Conservation (phyloP, 2,797 vertebrate species). For the Sebastolobus altivelis region DNA sequence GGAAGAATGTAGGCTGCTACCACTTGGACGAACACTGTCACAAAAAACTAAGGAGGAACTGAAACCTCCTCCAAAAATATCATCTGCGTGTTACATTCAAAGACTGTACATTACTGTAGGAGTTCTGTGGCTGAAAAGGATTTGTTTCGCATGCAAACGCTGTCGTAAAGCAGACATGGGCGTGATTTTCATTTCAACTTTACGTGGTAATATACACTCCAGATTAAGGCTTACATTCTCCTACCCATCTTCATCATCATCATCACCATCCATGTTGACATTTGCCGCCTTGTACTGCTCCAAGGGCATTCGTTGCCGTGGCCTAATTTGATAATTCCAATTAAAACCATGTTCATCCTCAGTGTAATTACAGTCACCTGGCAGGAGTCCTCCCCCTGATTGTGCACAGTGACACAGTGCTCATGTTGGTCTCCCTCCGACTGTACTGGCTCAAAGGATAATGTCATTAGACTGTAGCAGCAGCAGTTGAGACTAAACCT, state of each 20-base stretch:
- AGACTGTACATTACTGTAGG: background rate
- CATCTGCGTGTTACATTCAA: constrained; percentile 24
- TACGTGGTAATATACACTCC: background rate
- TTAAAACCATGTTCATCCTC: constrained; percentile 70
- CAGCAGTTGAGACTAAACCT: constrained; percentile 40
- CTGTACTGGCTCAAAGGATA: constrained; percentile 41
- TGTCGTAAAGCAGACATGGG: background rate
- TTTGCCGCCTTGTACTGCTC: constrained; percentile 34
- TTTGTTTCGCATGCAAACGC: background rate
- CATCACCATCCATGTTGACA: constrained; percentile 27
- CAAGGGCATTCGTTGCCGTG: constrained; percentile 40
- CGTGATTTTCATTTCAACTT: constrained; percentile 6
- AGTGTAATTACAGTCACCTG: constrained; percentile 77
- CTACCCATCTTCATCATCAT: constrained; percentile 9
- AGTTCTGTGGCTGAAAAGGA: background rate
- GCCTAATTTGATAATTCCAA: constrained; percentile 66
- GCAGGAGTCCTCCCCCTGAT: constrained; percentile 49
- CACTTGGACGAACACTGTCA: background rate
- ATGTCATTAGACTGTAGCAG: constrained; percentile 44
- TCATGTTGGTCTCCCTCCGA: constrained; percentile 48
- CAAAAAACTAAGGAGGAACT: constrained; percentile 36
- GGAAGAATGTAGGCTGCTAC: background rate
- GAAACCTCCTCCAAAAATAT: constrained; percentile 41
- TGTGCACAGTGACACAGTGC: constrained; percentile 58
- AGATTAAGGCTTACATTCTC: constrained; percentile 1